Conservation (phyloP, 2,797 vertebrate genomes). For the Macropodus opercularis region DNA sequence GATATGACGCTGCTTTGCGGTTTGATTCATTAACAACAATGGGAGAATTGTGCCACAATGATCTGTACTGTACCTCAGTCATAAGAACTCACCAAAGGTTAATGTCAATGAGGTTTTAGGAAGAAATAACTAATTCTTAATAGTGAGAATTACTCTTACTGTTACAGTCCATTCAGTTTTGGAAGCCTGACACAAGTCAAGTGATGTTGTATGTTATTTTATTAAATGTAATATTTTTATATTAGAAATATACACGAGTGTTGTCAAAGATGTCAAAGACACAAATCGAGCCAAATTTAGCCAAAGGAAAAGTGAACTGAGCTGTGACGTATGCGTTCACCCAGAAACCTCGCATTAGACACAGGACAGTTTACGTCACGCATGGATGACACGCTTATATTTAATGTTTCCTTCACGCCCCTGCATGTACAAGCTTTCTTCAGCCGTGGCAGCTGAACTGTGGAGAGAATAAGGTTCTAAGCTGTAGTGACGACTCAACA, state of each 20-base stretch:
- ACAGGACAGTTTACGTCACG: constrained; percentile 2
- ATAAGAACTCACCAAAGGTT: background rate
- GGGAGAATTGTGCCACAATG: background rate
- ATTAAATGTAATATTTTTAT: too few relatives aligned
- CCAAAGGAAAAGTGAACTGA: too few relatives aligned
- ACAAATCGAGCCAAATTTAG: too few relatives aligned
- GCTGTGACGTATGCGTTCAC: background rate
- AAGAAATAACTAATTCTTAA: background rate
- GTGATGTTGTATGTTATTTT: too few relatives aligned
- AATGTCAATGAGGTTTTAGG: background rate
- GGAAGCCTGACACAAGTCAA: background rate
- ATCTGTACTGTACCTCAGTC: constrained; percentile 7
- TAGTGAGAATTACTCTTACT: background rate
- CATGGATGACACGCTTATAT: background rate
- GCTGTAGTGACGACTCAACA: constrained; percentile 14
- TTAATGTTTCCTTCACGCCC: constrained; percentile 4
- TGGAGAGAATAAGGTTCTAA: constrained; percentile 18
- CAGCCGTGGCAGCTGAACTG: constrained; percentile 10
- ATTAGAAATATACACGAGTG: too few relatives aligned
- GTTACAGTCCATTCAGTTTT: background rate
- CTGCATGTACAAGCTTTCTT: background rate
- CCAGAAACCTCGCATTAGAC: background rate
- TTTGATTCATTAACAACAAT: constrained; percentile 5
- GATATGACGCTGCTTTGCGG: constrained; percentile 19
- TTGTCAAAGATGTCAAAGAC: too few relatives aligned